These are phyloP conservation scores for Mormyrops boulengeri DNA, from an alignment of 2,797 vertebrate genomes.

Conservation along the genomic window DNA sequence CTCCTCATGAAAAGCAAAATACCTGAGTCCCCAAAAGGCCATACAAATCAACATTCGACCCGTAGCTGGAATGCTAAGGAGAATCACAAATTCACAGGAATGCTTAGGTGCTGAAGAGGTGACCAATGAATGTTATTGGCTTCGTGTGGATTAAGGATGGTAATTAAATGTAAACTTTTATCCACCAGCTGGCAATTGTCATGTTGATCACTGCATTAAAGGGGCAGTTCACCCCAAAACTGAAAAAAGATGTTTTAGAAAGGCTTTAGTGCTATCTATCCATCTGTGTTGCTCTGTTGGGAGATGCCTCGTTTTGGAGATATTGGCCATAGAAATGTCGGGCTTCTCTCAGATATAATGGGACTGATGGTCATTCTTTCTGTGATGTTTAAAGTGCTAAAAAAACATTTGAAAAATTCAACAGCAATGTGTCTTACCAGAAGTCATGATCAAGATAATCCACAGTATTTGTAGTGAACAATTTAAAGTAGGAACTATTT, in stretches of 20 bases:
- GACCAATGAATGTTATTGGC: not conserved
- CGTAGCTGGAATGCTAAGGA: not conserved
- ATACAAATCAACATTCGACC: not conserved
- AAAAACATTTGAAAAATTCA: not conserved
- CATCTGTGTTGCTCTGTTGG: not conserved
- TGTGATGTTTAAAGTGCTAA: not conserved
- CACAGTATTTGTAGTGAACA: not conserved
- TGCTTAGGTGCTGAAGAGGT: not conserved
- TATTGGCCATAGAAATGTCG: not conserved
- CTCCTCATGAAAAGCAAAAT: not conserved
- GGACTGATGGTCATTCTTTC: not conserved
- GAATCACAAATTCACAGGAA: not conserved
- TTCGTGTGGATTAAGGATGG: constrained; percentile 7
- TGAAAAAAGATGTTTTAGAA: not conserved
- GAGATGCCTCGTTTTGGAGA: not conserved
- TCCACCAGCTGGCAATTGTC: not conserved
- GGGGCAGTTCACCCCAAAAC: not conserved
- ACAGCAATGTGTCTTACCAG: not conserved
- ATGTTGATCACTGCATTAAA: not conserved
- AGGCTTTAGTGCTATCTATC: not conserved
- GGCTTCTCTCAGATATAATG: not conserved
- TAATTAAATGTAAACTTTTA: not conserved
- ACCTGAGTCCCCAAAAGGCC: not conserved
- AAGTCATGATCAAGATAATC: not conserved
- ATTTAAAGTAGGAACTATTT: not conserved